These are phyloP conservation scores for Sclerodermus sp. DNA, from an alignment of 2,888 invertebrate genomes.

Conservation along the genomic window DNA sequence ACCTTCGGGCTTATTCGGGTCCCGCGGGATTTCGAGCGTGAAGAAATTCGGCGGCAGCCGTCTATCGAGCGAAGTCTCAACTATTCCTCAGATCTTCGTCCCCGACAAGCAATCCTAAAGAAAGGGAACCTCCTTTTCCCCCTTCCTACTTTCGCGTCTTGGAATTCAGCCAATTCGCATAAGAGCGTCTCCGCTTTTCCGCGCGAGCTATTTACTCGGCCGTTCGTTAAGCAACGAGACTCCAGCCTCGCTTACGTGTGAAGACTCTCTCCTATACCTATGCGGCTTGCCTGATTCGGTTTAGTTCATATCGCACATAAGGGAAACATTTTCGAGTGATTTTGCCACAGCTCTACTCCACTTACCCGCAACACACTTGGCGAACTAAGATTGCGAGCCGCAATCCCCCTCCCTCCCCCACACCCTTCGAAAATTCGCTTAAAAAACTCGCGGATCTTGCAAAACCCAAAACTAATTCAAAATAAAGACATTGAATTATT, in stretches of 20 bases:
- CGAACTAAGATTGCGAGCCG: no score
- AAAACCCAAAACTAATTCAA: no score
- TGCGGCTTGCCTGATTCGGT: no score
- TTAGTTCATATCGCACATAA: no score
- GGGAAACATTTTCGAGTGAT: no score
- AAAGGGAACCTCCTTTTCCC: slow-evolving; percentile 19
- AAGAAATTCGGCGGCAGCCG: slow-evolving; percentile 27
- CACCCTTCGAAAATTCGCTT: no score
- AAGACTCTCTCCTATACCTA: no score
- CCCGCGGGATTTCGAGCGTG: slow-evolving; percentile 16
- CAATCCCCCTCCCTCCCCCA: no score
- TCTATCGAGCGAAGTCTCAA: slow-evolving; percentile 43
- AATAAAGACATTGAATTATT: no score
- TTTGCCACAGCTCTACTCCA: no score
- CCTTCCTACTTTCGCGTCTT: slow-evolving; percentile 15
- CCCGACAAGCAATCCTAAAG: slow-evolving; percentile 22
- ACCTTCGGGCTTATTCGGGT: slow-evolving; percentile 1
- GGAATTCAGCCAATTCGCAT: slow-evolving; percentile 43
- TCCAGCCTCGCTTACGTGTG: background rate
- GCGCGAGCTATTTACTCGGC: slow-evolving; percentile 32
- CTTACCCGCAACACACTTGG: no score
- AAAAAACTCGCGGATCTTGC: no score
- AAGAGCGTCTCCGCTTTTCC: slow-evolving; percentile 29
- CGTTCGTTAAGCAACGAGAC: slow-evolving; percentile 22
- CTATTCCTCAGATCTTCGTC: slow-evolving; percentile 51